A percentile compares a stretch with the other conserved stretches of the same genome.
These are phyloP conservation scores for Tetrao urogallus DNA, from an alignment of 2,113 vertebrate genomes.

Conservation along the genomic window DNA sequence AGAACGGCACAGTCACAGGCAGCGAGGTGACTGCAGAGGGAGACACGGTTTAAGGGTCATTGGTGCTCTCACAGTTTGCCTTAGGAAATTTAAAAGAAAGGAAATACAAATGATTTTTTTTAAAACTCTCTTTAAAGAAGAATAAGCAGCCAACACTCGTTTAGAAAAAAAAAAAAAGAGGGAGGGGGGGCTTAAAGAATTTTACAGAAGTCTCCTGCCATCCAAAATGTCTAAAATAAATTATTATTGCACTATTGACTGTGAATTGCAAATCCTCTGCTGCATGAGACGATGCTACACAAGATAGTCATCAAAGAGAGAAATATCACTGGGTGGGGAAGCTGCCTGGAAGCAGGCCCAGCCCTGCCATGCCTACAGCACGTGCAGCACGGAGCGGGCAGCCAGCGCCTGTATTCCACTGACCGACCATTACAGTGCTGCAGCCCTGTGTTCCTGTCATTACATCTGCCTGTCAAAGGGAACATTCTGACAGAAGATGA, in stretches of 20 bases:
- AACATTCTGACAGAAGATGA: background rate
- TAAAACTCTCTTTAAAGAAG: background rate
- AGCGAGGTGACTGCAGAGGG: rapidly evolving
- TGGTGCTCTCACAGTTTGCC: background rate
- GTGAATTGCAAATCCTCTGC: background rate
- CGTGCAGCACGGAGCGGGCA: background rate
- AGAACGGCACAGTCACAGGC: rapidly evolving
- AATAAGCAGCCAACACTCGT: background rate
- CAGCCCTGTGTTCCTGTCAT: background rate
- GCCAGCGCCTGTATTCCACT: background rate
- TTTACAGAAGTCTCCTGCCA: background rate
- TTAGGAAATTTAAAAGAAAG: background rate
- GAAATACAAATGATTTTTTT: background rate
- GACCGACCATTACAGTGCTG: background rate
- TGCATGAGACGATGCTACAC: background rate
- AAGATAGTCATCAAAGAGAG: background rate
- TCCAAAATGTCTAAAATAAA: slow-evolving; percentile 4
- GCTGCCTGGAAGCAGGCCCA: slow-evolving; percentile 28
- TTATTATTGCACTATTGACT: slow-evolving; percentile 18
- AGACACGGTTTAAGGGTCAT: background rate
- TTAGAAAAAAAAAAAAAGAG: background rate
- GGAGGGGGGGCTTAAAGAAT: background rate
- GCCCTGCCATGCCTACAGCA: slow-evolving; percentile 4
- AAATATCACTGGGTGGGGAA: background rate
- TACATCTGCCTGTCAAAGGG: background rate